Evolutionary conservation across 2,797 vertebrate species (phyloP).

Genomic region (Peromyscus melanophrys): DNA sequence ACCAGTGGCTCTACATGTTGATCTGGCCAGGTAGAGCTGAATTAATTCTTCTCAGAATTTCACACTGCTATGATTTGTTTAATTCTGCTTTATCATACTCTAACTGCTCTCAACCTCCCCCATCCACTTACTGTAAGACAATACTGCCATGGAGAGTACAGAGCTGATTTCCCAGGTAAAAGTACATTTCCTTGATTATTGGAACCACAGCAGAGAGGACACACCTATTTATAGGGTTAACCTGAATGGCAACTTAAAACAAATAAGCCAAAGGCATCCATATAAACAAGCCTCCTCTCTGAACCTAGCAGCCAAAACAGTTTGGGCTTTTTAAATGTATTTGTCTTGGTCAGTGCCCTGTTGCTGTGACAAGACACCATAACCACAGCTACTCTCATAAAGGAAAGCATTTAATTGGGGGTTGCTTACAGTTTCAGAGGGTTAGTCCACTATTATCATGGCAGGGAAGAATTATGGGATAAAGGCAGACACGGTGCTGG

Average conservation of each 20-base stretch:
- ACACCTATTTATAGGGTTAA: neutral
- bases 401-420: neutral
- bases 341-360: neutral
- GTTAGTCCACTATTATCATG: neutral
- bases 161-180: neutral
- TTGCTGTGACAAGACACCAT: neutral
- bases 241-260: neutral
- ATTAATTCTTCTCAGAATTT: neutral
- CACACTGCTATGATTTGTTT: neutral
- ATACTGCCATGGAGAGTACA: neutral
- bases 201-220: neutral
- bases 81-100: neutral
- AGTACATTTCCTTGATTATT: neutral
- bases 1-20: neutral
- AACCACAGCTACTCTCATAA: neutral
- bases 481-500: neutral
- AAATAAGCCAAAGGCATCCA: neutral
- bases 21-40: neutral
- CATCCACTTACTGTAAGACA: neutral
- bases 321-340: neutral
- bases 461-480: neutral
- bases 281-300: neutral
- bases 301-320: neutral
- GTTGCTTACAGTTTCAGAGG: neutral
- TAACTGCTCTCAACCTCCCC: neutral